Conservation (phyloP, 2,797 vertebrate genomes). For the Sternotherus odoratus region DNA sequence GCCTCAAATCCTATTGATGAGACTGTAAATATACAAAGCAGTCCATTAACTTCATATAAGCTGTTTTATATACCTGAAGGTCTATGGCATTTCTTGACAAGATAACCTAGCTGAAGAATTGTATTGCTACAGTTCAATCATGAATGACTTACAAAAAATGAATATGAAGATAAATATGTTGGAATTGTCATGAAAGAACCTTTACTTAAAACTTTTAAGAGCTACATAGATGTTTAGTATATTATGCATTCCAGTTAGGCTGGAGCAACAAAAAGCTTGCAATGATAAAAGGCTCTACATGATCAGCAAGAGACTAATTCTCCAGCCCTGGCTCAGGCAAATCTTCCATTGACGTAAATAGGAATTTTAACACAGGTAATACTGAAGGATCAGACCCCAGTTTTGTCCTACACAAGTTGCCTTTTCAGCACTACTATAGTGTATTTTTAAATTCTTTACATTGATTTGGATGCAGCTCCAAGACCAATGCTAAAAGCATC, state of each 20-base stretch:
- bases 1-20: slow-evolving; percentile 43
- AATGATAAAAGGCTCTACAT: background rate
- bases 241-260: slow-evolving; percentile 10
- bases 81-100: slow-evolving; percentile 70
- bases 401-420: background rate
- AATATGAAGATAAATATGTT: slow-evolving; percentile 30
- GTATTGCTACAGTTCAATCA: slow-evolving; percentile 41
- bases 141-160: slow-evolving; percentile 40
- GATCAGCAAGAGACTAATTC: slow-evolving; percentile 11
- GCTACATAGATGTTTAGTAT: background rate
- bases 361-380: background rate
- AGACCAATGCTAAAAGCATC: background rate
- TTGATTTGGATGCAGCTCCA: background rate
- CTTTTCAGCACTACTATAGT: background rate
- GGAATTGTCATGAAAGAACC: slow-evolving; percentile 13
- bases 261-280: background rate
- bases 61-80: slow-evolving; percentile 72
- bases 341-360: background rate
- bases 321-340: background rate
- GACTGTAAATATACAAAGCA: slow-evolving; percentile 76
- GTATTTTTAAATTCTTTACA: background rate
- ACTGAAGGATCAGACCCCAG: background rate
- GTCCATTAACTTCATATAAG: slow-evolving; percentile 79
- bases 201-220: background rate
- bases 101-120: slow-evolving; percentile 53